These are phyloP conservation scores for Morpho achilles DNA, from an alignment of 2,888 invertebrate species.

Conservation along the genomic window DNA sequence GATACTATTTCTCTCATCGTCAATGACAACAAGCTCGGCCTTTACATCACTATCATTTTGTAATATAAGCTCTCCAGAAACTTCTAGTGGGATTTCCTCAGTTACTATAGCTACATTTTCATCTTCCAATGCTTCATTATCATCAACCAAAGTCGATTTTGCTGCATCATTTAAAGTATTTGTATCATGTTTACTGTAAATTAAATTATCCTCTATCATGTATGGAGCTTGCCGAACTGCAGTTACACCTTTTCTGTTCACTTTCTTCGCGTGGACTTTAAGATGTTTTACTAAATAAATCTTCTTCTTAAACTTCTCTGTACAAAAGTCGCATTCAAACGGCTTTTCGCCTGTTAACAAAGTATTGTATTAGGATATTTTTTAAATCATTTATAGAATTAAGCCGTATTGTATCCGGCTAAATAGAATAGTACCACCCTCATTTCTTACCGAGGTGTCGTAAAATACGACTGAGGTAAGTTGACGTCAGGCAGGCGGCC, in stretches of 20 bases:
- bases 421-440: too few species aligned
- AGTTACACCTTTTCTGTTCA: constrained; percentile 31
- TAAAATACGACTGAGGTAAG: too few species aligned
- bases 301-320: constrained; percentile 51
- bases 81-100: constrained; percentile 45
- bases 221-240: constrained; percentile 30
- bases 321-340: constrained; percentile 56
- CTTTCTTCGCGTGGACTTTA: constrained; percentile 46
- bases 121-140: neutral
- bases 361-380: neutral
- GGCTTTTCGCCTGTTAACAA: constrained; percentile 57
- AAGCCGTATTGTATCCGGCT: too few species aligned
- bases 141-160: neutral
- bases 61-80: constrained; percentile 46
- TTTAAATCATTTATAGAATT: too few species aligned
- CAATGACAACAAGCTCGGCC: constrained; percentile 46
- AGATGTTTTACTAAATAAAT: constrained; percentile 53
- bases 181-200: constrained; percentile 14
- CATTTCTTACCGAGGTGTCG: too few species aligned
- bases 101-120: constrained; percentile 26
- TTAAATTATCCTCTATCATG: constrained; percentile 17
- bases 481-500: too few species aligned
- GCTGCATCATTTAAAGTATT: neutral
- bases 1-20: constrained; percentile 34
- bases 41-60: constrained; percentile 46